Evolutionary conservation across 2,888 invertebrate genomes (phyloP).

Genomic region (Cylindroiulus punctatus): DNA sequence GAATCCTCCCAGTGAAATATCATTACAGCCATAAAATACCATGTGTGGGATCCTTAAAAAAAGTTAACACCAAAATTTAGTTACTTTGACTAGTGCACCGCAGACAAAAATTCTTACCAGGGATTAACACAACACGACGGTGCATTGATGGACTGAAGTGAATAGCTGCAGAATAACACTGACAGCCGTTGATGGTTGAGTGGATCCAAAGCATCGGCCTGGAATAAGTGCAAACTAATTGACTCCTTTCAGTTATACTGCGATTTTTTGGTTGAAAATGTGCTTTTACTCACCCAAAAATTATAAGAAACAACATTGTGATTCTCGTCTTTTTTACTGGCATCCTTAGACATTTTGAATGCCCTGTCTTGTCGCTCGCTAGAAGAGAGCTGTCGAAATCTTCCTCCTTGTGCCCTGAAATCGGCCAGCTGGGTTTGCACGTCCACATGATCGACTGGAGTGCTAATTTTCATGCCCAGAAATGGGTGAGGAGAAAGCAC

Average conservation of each 20-base stretch:
- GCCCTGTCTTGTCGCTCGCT: conserved; percentile 52
- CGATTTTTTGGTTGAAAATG: neutral
- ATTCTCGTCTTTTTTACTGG: conserved; percentile 46
- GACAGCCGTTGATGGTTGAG: conserved; percentile 86
- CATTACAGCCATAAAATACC: conserved; percentile 95
- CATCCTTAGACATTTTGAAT: conserved; percentile 52
- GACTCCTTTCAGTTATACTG: neutral
- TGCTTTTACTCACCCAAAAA: neutral
- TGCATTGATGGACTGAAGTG: conserved; percentile 78
- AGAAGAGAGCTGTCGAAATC: conserved; percentile 62
- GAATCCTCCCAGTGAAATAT: conserved; percentile 94
- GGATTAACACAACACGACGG: conserved; percentile 91
- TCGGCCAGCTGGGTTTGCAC: conserved; percentile 81
- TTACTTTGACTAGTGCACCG: neutral
- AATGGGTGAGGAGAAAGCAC: conserved; percentile 74
- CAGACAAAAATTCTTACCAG: conserved; percentile 71
- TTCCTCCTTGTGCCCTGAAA: conserved; percentile 86
- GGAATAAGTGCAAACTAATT: neutral
- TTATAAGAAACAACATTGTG: neutral
- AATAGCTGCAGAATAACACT: conserved; percentile 89
- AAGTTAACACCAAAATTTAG: neutral
- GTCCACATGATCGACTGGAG: conserved; percentile 73
- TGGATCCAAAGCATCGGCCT: conserved; percentile 79
- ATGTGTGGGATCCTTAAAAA: conserved; percentile 81
- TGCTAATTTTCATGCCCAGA: conserved; percentile 74